A percentile compares a stretch with the other conserved stretches of the same genome.
Evolutionary conservation across 1,140 invertebrate genomes (phyloP).

Genomic region (Temnothorax longispinosus): DNA sequence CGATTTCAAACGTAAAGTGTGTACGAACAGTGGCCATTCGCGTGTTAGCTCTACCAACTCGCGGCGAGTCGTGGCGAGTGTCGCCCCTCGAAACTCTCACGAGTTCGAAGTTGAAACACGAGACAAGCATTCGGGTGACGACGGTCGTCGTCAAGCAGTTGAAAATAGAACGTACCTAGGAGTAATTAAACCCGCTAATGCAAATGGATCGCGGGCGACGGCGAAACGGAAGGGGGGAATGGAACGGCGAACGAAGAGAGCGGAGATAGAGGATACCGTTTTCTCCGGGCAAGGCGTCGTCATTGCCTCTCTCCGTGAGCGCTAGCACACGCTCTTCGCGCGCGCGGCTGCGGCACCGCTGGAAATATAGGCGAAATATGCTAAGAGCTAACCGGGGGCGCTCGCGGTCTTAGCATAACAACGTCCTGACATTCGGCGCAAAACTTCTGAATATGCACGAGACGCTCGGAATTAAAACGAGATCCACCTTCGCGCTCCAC

Average conservation of each 20-base stretch:
- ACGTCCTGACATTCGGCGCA: constrained; percentile 78
- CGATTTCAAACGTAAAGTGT: constrained; percentile 25
- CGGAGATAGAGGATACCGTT: background rate
- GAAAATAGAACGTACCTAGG: constrained; percentile 61
- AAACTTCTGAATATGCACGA: constrained; percentile 79
- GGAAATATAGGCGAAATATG: constrained; percentile 81
- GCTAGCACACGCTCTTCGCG: constrained; percentile 40
- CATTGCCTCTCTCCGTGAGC: constrained; percentile 11
- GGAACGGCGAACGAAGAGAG: background rate
- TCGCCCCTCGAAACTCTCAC: constrained; percentile 31
- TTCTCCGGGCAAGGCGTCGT: background rate
- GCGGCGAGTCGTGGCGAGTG: background rate
- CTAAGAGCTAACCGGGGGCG: constrained; percentile 73
- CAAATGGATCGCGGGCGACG: constrained; percentile 62
- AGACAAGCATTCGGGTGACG: constrained; percentile 46
- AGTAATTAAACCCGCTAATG: constrained; percentile 75
- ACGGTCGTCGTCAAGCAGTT: constrained; percentile 50
- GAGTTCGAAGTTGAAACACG: constrained; percentile 49
- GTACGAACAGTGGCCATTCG: constrained; percentile 7
- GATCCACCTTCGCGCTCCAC: constrained; percentile 58
- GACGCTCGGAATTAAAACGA: constrained; percentile 67
- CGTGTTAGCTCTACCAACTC: constrained; percentile 18
- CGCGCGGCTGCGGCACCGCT: constrained; percentile 55
- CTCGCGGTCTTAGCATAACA: constrained; percentile 80
- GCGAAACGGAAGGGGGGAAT: background rate